Base-by-base conservation (phyloP, 2,888 invertebrate genomes). In the Scaptomyza flava region DNA sequence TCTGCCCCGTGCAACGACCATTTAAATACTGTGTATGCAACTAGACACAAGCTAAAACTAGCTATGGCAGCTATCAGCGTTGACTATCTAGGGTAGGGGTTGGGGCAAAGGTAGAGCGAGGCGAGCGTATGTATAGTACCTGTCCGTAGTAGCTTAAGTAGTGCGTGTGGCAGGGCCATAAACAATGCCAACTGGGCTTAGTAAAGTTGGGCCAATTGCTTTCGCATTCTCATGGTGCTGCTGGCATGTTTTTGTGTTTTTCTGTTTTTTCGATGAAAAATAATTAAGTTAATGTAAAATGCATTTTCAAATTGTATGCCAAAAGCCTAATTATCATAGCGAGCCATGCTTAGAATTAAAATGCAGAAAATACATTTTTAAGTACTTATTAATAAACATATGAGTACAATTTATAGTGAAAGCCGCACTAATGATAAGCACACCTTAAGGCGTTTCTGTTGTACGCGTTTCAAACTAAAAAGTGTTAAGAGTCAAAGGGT, bases 281-380 rank as follows among this genome's bases (percentile, higher is more conserved):
- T 87, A 84, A 84, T 84, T 84, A 80, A 84, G 65, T 80, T 74
- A 82, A 84, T 84, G 80, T 68, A 60, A 77, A 84, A 84, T 87
- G 79, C 70, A 82, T 77, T 87, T 84, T 78, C 71, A 80, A 79
- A 81, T 72, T 80, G 81, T 74, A 64, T 46, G 58, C 38, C 59
- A 5, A 46, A 41, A 46, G 76, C 33, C 63, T 72, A 52, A 72
- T 76, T 76, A 75, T 76, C 64, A 58, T 52, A 48, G 53, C 48
- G 45, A 67, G 36, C 48, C 67, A 57, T 57, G 71, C 62, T 75
- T 75, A 68, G 76, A 74, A 60, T 75, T 58, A 60, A 48, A 63
- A 71, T 71, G 57, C 45, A 34, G 36, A 43, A 45, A 38, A 45
- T 34, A 20, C 17, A 36, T n/a, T 42, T 14, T 11, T 14, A 36